Conservation (phyloP, 2,888 invertebrate species). For the Brachypalpus laphriformis region DNA sequence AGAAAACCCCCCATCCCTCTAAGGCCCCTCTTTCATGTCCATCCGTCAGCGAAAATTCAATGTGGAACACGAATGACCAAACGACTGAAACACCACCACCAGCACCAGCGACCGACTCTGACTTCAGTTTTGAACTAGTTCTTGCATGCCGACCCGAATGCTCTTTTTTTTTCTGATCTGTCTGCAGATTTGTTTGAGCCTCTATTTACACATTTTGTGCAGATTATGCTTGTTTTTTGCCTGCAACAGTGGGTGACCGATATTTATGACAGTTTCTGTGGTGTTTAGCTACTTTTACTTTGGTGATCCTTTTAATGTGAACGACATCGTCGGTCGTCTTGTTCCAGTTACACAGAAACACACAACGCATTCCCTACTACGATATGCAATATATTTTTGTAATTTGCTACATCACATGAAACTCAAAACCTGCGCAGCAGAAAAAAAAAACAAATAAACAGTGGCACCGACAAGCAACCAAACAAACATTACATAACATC, state of each 20-base stretch:
- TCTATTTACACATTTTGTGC: constrained; percentile 9
- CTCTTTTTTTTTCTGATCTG: constrained; percentile 53
- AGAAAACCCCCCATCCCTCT: neutral
- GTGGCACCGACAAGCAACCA: constrained; percentile 28
- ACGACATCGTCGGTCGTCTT: constrained; percentile 14
- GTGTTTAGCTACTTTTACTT: constrained; percentile 43
- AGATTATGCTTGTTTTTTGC: neutral
- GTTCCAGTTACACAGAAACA: constrained; percentile 14
- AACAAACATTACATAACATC: constrained; percentile 56
- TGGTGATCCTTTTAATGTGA: constrained; percentile 38
- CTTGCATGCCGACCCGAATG: constrained; percentile 26
- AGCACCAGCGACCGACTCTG: constrained; percentile 8
- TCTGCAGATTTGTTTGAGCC: constrained; percentile 54
- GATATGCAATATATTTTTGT: constrained; percentile 4
- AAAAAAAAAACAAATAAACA: constrained; percentile 7
- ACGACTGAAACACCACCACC: constrained; percentile 12
- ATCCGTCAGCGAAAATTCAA: constrained; percentile 46
- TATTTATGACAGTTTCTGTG: constrained; percentile 55
- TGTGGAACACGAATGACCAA: constrained; percentile 52
- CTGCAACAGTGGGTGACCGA: constrained; percentile 61
- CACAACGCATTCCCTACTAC: neutral
- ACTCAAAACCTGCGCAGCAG: constrained; percentile 48
- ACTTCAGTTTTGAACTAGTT: constrained; percentile 50
- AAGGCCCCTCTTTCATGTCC: constrained; percentile 8
- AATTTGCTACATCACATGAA: constrained; percentile 64